phyloP scores from a whole-genome alignment of 2,888 invertebrate genomes.

The Sphaeridia pumilis region DNA sequence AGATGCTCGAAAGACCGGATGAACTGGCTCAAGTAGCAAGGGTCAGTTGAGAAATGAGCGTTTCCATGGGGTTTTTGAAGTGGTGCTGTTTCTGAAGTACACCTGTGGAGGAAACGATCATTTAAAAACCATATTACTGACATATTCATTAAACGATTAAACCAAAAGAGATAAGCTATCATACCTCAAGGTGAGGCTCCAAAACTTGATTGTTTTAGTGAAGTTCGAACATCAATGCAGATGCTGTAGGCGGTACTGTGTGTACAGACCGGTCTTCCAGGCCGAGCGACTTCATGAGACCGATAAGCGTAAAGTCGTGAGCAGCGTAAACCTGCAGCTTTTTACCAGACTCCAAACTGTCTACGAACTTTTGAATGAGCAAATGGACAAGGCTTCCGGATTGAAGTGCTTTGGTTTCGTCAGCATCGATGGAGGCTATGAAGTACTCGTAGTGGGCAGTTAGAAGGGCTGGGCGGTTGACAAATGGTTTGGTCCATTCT shows the following conservation, averaged over 20 bases:
- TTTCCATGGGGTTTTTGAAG: background rate
- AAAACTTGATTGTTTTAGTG: background rate
- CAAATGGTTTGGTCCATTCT: background rate
- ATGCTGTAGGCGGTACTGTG: background rate
- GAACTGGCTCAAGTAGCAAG: background rate
- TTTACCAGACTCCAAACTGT: background rate
- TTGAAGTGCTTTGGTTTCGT: background rate
- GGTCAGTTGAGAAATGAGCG: background rate
- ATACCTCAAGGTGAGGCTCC: too few species aligned
- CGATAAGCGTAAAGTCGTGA: background rate
- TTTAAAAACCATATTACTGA: too few species aligned
- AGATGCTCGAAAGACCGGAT: background rate
- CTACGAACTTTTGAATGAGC: background rate
- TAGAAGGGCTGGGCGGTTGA: background rate
- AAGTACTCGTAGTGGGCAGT: slow-evolving; percentile 1
- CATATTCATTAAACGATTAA: too few species aligned
- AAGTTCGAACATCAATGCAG: background rate
- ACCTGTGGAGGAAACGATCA: too few species aligned
- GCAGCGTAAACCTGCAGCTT: background rate
- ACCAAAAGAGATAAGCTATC: too few species aligned
- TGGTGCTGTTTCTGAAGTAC: background rate
- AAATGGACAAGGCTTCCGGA: background rate
- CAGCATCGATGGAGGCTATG: background rate
- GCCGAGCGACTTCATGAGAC: background rate
- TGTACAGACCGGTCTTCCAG: background rate